Base-by-base conservation (phyloP, 2,888 invertebrate genomes). In the Andrena bucephala region DNA sequence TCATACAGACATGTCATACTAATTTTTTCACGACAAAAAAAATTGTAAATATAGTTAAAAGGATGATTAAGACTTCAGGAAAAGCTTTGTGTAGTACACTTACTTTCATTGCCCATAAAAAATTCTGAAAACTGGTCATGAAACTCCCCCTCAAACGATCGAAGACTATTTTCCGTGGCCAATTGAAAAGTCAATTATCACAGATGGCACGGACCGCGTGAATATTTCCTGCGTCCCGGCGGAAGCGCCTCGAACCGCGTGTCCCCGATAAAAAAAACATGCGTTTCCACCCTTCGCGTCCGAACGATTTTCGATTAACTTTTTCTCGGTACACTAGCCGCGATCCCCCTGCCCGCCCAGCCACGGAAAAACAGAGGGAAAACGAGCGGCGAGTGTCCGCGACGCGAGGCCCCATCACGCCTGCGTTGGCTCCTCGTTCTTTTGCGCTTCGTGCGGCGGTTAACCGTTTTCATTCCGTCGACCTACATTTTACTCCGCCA, bases 101-200 rank as follows among this genome's bases (percentile, higher is more conserved):
- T 36, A 42, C 13, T 42, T 42, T 42, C 1, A 13, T 42, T 42
- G 13, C 4, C 8, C 2, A 2, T 8, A 33, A 33, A 8, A 33
- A 33, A 33, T 33, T 33, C 33, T 33, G 33, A 33, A 33, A 42
- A 13, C 0, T 42, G 0, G 3, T 13, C 42, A 42, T 1, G 42
- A 42, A 3, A 42, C 42, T 42, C 13, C 13, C 42, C 42, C 42
- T 5, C 5, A 16, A 16, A 42, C 13, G 27, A 42, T 65, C 24
- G 2, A 6, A 2, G 20, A 0, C 48, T 6, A 2, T 27, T 65
- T 54, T 24, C n/a, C 27, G 36, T 29, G 27, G 65, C 27, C 54
- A 42, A 72, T 72, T 72, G 65, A 65, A 72, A 72, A 72, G 33
- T 63, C 36, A 65, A 65, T 71, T 62, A 62, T 54, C 65, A 24